Conservation (phyloP, 2,888 invertebrate genomes). For the Lumbricus terrestris region DNA sequence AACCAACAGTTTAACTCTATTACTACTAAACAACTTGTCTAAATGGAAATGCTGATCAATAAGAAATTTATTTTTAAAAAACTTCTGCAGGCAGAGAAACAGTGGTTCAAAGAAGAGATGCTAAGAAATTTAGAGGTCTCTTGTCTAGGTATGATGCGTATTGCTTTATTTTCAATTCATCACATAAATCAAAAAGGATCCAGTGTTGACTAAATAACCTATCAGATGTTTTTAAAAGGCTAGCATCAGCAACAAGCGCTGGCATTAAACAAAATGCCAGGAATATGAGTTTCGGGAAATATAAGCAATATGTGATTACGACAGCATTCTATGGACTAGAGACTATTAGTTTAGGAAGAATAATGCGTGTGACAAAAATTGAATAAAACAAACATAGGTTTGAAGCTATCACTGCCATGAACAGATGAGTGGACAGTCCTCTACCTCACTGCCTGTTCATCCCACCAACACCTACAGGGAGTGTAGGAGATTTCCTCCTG, state of each 20-base stretch:
- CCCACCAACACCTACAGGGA: not conserved
- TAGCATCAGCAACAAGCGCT: not conserved
- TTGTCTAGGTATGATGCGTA: not conserved
- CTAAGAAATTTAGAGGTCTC: not conserved
- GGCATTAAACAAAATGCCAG: not conserved
- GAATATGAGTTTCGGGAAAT: not conserved
- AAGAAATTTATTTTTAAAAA: not conserved
- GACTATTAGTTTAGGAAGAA: not conserved
- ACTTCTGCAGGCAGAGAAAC: not conserved
- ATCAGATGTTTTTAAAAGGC: too few relatives aligned
- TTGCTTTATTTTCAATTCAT: not conserved
- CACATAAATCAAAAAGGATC: not conserved
- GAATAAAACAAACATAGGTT: not conserved
- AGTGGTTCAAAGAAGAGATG: not conserved
- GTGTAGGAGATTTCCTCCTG: too few relatives aligned
- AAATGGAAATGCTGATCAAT: not conserved
- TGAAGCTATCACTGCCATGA: not conserved
- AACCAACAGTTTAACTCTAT: not conserved
- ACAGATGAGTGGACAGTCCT: too few relatives aligned
- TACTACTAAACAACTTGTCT: not conserved
- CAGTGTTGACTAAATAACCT: not conserved
- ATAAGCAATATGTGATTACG: not conserved
- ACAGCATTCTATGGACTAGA: not conserved
- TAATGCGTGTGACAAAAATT: not conserved
- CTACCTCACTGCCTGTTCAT: not conserved